Evolutionary conservation across 2,113 vertebrate species (phyloP), one percentile per base, ranked within the genome.

Genomic region (Hirundichthys speculiger): DNA sequence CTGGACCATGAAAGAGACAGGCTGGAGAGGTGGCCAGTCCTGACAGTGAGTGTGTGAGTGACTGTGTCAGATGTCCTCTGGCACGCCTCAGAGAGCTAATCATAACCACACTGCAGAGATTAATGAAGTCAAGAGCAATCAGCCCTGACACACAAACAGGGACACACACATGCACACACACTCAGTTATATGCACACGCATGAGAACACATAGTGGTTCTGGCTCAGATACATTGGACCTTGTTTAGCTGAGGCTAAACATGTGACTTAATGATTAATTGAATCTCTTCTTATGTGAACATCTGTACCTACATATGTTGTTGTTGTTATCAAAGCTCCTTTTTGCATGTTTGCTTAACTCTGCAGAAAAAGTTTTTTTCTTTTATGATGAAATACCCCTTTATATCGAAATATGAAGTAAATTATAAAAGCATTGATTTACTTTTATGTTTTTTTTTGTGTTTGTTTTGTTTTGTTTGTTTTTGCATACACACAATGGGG

Each of bases 101-200:
- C 88, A 91, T 90, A 90, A 90, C 86, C 86, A 86, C 89, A 82
- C 84, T 86, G 86, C 85, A 89, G 85, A 91, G 88, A 91, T 91
- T 90, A 91, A 91, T 91, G 88, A 90, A 91, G 89, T 90, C 88
- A 90, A 88, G 88, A 89, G 84, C 86, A 90, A 91, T 91, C 88
- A 89, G 74, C 69, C 64, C 60, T 76, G 64, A 90, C 85, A 86
- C 88, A 88, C 76, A 88, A 86, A 91, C 77, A 83, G 60, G 34
- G 45, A 82, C 79, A 68, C 64, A 52, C 63, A 51, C 56, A 52
- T 46, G 13, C 66, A 80, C 45, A 72, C 63, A 74, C 72, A 52
- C 41, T 50, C 49, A 69, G 41, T 49, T 22, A 57, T 54, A 62
- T 48, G 39, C 61, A 64, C 73, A 54, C 20, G 50, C 69, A 78